These are phyloP conservation scores for Melanotaenia trifasciata DNA, from an alignment of 2,797 vertebrate species.

Conservation along the genomic window DNA sequence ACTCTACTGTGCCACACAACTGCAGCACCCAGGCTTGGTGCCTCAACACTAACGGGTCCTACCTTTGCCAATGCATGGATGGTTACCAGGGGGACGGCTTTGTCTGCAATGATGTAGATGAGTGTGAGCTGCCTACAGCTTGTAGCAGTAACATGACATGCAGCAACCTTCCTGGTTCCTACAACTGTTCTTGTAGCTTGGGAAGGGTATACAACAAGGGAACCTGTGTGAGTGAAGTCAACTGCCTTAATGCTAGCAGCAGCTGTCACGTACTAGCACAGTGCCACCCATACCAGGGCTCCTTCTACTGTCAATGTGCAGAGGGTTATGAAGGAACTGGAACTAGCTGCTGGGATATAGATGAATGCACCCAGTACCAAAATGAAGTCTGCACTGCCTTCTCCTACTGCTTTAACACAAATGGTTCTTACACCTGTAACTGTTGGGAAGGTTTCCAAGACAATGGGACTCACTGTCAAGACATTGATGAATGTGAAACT, in stretches of 20 bases:
- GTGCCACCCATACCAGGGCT: conserved; percentile 75
- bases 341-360: conserved; percentile 79
- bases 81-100: conserved; percentile 85
- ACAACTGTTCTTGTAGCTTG: conserved; percentile 78
- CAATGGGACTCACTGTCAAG: conserved; percentile 80
- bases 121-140: conserved; percentile 71
- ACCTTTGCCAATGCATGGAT: conserved; percentile 78
- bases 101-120: conserved; percentile 82
- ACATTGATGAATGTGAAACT: conserved; percentile 82
- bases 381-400: conserved; percentile 68
- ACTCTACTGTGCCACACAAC: conserved; percentile 71
- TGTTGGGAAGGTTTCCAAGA: conserved; percentile 83
- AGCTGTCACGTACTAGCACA: conserved; percentile 75
- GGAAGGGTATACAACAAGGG: conserved; percentile 73
- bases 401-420: conserved; percentile 81
- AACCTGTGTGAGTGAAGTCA: conserved; percentile 77
- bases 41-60: conserved; percentile 82
- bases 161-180: conserved; percentile 81
- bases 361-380: conserved; percentile 76
- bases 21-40: conserved; percentile 82
- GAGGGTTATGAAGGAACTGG: conserved; percentile 83
- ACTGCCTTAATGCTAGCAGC: conserved; percentile 71
- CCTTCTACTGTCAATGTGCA: conserved; percentile 82
- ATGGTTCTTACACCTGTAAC: conserved; percentile 82
- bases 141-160: conserved; percentile 82